Evolutionary conservation across 1,140 invertebrate species (phyloP).

Genomic region (Phymastichus coffea): DNA sequence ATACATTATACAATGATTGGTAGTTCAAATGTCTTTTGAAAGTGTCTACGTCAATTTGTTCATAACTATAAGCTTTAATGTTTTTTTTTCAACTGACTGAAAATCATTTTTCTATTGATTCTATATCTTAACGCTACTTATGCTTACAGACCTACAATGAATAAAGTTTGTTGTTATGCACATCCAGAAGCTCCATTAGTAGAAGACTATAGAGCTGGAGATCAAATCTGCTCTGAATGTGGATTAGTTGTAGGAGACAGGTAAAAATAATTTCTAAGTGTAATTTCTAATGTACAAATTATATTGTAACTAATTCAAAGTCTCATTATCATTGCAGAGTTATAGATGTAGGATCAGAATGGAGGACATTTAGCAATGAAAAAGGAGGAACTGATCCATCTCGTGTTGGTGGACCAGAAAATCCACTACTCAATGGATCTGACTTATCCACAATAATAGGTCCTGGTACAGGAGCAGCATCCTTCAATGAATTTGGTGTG

Average conservation of each 20-base stretch:
- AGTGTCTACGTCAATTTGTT: too few species aligned
- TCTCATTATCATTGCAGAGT: conserved; percentile 66
- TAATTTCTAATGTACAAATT: background rate
- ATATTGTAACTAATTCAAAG: conserved; percentile 9
- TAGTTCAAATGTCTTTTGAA: too few species aligned
- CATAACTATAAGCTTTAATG: background rate
- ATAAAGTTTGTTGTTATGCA: conserved; percentile 82
- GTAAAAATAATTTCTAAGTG: conserved; percentile 54
- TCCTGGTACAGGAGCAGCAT: conserved; percentile 81
- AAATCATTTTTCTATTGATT: too few species aligned
- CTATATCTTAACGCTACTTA: too few species aligned
- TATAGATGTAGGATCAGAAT: conserved; percentile 99
- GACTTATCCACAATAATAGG: conserved; percentile 98
- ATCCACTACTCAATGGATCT: conserved; percentile 91
- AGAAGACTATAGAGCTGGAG: conserved; percentile 97
- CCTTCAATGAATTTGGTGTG: conserved; percentile 80
- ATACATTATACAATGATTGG: too few species aligned
- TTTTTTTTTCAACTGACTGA: too few species aligned
- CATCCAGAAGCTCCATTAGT: conserved; percentile 95
- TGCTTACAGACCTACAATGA: conserved; percentile 65
- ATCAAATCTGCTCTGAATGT: conserved; percentile 98
- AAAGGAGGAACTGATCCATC: conserved; percentile 95
- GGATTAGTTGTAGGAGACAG: conserved; percentile 98
- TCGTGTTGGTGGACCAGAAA: conserved; percentile 97
- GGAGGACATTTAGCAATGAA: conserved; percentile 99